Conservation (phyloP, 2,797 vertebrate genomes). For the Pangasius mekongensis region DNA sequence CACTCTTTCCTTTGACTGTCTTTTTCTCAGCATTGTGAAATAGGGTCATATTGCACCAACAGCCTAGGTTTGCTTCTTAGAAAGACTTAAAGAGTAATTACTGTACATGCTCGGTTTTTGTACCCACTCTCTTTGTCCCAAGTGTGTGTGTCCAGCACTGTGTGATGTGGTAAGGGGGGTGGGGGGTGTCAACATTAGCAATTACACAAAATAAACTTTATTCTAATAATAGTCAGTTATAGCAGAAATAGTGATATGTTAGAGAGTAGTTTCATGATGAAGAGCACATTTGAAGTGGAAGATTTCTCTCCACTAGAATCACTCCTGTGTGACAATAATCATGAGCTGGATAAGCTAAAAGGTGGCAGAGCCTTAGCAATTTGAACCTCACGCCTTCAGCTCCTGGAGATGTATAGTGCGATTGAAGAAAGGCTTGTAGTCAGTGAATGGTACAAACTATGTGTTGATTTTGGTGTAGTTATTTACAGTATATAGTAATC, state of each 20-base stretch:
- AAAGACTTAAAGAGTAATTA: not conserved
- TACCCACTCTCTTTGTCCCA: not conserved
- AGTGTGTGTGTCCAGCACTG: not conserved
- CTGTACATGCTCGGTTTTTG: not conserved
- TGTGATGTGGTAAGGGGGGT: not conserved
- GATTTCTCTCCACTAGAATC: not conserved
- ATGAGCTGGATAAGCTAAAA: not conserved
- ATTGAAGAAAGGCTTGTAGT: not conserved
- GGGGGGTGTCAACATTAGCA: not conserved
- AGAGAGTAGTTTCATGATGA: not conserved
- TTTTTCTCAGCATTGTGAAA: slow-evolving; percentile 27
- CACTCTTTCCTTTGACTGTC: slow-evolving; percentile 10
- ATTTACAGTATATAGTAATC: not conserved
- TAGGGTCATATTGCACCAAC: not conserved
- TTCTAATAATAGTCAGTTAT: not conserved
- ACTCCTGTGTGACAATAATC: not conserved
- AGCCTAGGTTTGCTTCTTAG: not conserved
- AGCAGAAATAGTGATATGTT: not conserved
- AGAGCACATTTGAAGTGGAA: not conserved
- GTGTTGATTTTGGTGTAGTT: not conserved
- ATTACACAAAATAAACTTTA: not conserved
- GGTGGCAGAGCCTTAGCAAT: not conserved
- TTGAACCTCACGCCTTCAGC: not conserved
- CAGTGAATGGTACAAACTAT: not conserved
- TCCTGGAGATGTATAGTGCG: not conserved